Conservation (phyloP, 2,888 invertebrate species). For the Melanostoma mellinum region DNA sequence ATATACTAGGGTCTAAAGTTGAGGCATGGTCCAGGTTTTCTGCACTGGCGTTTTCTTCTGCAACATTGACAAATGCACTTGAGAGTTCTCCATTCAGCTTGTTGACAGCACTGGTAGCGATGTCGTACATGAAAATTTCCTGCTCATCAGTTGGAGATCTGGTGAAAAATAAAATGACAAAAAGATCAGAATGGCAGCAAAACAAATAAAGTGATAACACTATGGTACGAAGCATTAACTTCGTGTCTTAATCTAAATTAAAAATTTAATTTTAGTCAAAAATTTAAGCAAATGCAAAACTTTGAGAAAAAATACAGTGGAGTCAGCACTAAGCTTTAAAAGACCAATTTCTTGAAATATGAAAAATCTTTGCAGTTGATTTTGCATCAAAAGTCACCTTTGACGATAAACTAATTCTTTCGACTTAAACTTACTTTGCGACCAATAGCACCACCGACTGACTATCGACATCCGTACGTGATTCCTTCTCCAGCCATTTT, state of each 20-base stretch:
- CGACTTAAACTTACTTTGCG: slow-evolving; percentile 86
- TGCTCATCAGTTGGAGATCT: slow-evolving; percentile 82
- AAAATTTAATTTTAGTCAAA: too few species aligned
- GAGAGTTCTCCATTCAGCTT: slow-evolving; percentile 92
- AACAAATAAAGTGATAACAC: not conserved
- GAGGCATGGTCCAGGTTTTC: slow-evolving; percentile 85
- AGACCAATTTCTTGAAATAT: too few species aligned
- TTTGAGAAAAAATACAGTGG: too few species aligned
- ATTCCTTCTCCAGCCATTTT: slow-evolving; percentile 90
- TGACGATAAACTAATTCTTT: too few species aligned
- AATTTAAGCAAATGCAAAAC: too few species aligned
- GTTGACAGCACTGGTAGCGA: slow-evolving; percentile 88
- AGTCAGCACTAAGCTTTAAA: too few species aligned
- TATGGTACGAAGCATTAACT: not conserved
- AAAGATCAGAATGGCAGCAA: not conserved
- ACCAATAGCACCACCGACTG: slow-evolving; percentile 92
- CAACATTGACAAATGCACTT: slow-evolving; percentile 92
- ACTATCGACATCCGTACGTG: slow-evolving; percentile 87
- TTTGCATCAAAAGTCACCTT: too few species aligned
- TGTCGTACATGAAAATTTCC: slow-evolving; percentile 95
- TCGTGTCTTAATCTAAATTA: too few species aligned
- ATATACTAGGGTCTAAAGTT: slow-evolving; percentile 78
- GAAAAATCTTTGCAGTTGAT: too few species aligned
- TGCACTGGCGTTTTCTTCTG: slow-evolving; percentile 90
- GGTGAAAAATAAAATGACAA: slow-evolving; percentile 1